phyloP scores from a whole-genome alignment of 2,888 invertebrate genomes.

The Macroteleia sp. region DNA sequence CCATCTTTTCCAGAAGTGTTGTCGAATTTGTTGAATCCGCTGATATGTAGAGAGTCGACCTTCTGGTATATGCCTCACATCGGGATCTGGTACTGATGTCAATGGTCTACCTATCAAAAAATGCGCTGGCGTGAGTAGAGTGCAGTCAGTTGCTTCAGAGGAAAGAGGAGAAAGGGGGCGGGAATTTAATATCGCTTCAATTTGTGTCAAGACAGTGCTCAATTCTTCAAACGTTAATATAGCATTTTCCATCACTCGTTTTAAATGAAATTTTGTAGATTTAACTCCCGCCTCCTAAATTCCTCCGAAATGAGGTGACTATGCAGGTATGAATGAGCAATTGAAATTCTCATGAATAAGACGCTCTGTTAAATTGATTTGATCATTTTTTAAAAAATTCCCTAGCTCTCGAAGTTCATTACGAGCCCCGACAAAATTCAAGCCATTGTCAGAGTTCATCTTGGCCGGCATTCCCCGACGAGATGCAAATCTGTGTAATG shows the following conservation, averaged over 20 bases:
- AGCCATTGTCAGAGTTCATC: slow-evolving; percentile 68
- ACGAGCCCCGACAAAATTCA: slow-evolving; percentile 71
- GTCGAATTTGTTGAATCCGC: too few relatives aligned
- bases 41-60: too few relatives aligned
- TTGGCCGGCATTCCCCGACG: slow-evolving; percentile 56
- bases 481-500: slow-evolving; percentile 57
- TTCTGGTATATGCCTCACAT: slow-evolving; percentile 39
- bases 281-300: slow-evolving; percentile 74
- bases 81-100: slow-evolving; percentile 54
- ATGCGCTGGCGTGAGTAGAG: slow-evolving; percentile 73
- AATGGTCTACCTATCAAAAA: slow-evolving; percentile 71
- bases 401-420: slow-evolving; percentile 45
- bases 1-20: too few relatives aligned
- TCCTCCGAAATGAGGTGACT: slow-evolving; percentile 72
- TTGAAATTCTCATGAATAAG: slow-evolving; percentile 34
- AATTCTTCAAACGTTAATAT: slow-evolving; percentile 72
- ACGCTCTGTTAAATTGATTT: not conserved
- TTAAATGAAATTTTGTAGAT: slow-evolving; percentile 70
- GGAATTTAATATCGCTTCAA: slow-evolving; percentile 72
- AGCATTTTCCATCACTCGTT: slow-evolving; percentile 56
- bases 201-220: slow-evolving; percentile 65
- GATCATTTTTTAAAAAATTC: not conserved
- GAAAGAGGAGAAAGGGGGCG: slow-evolving; percentile 69
- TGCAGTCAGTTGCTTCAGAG: slow-evolving; percentile 55
- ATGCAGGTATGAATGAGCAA: slow-evolving; percentile 72